Evolutionary conservation across 2,888 invertebrate species (phyloP), one percentile per base, ranked within the genome.

Genomic region (Harpalus rufipes): DNA sequence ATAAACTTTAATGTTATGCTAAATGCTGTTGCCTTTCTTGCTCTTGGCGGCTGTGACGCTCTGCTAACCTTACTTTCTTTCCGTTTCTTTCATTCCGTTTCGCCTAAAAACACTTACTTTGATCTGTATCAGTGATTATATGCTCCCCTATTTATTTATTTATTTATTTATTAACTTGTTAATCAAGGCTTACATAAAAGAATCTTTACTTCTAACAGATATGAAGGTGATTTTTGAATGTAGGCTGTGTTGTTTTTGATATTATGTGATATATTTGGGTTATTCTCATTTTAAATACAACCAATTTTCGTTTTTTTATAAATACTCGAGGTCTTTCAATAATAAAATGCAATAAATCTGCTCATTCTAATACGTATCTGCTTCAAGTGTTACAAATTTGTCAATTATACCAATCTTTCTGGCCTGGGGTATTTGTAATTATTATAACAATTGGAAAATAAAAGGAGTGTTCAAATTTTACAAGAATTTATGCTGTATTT

Each of bases 21-120:
- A 85, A 85, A 79, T 80, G 85, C 85, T 85, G 85, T 80, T 85
- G 85, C 85, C 85, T 85, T 85, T 85, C 85, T 85, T 85, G 85
- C 72, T 85, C 85, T 80, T 80, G 79, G 68, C 79, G 85, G 85
- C 85, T 85, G 85, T 85, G 85, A 85, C 72, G 85, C 85, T 85
- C 79, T 85, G 85, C 85, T 85, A 85, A 85, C 61, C 79, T 65
- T 56, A 25, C 39, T 80, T 80, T 58, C 59, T 41, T 65, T 84
- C 32, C n/a, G 58, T 68, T 81, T 41, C n/a, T 8, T 44, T 44
- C 41, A 72, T 72, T 72, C n/a, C 39, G n/a, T 39, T 16, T 41
- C 7, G 18, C 41, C 18, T 59, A 16, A 32, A 32, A 32, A 32
- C 32, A 4, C 32, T 32, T 32, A 32, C 32, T 32, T 32, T 32